Base-by-base conservation (phyloP, 2,888 invertebrate genomes). In the Bedellia somnulentella region DNA sequence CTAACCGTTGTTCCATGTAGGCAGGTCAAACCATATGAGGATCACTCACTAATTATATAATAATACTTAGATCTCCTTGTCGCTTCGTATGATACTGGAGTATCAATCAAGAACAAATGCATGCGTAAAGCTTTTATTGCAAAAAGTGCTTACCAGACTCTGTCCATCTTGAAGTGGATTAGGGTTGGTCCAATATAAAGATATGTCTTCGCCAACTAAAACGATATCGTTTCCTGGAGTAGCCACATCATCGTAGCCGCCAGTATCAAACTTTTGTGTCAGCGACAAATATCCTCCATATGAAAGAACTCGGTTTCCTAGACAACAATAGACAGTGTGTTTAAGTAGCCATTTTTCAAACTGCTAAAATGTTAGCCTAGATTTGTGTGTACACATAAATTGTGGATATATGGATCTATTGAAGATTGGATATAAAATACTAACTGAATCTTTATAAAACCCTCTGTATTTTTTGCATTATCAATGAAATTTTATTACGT, bases 211-310 rank as follows among this genome's bases (percentile, higher is more conserved):
- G 8, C 93, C 90, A 34, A 84, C 80, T 1, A 96, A 78, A 23
- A 94, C 82, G 1, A 95, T 82, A 57, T 95, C 93, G 25, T 83
- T 84, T 48, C 92, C 93, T 11, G 81, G 80, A 26, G 75, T 70
- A 1, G 77, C 68, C 2, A 42, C 35, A 5, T 50, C 46, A 8
- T 63, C 60, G 27, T 57, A 47, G 2, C 80, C 79, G 11, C 77
- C 71, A 0, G 83, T 81, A 4, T 80, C 76, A 43, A 86, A 90
- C 34, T 80, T 78, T 45, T 93, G 84, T 0, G 84, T 85, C 36
- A 93, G 81, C 10, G 83, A 82, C 4, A 96, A 57, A 30, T 79
- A 78, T 1, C 95, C 95, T 1, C 94, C 94, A 52, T 95, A 96
- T 0, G 95, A 93, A 33, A 87, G 80, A 5, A 95, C 78, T 68